Percentiles rank a stretch among this genome's conserved stretches.
These are phyloP conservation scores for Grammomys dolichurus DNA, from an alignment of 2,113 vertebrate genomes.

Conservation along the genomic window DNA sequence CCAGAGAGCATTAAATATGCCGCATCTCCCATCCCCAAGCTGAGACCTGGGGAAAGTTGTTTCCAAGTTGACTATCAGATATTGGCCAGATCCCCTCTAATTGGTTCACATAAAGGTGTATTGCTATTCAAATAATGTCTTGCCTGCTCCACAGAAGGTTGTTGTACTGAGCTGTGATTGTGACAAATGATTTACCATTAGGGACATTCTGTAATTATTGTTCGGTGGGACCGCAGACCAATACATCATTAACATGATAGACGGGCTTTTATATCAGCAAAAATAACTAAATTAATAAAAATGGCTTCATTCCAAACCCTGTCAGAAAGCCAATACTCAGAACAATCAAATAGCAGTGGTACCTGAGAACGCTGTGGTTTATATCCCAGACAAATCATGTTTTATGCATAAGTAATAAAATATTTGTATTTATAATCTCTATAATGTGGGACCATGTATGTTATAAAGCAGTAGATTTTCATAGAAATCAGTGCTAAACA, in stretches of 20 bases:
- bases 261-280: slow-evolving; percentile 94
- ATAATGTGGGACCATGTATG: slow-evolving; percentile 55
- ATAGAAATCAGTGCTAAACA: slow-evolving; percentile 41
- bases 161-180: slow-evolving; percentile 89
- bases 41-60: slow-evolving; percentile 74
- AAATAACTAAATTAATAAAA: slow-evolving; percentile 96
- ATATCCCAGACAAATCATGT: slow-evolving; percentile 86
- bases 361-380: slow-evolving; percentile 85
- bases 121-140: slow-evolving; percentile 90
- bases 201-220: slow-evolving; percentile 94
- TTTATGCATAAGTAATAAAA: slow-evolving; percentile 85
- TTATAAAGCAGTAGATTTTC: slow-evolving; percentile 80
- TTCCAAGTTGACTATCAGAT: slow-evolving; percentile 80
- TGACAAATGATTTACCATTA: slow-evolving; percentile 94
- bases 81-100: slow-evolving; percentile 83
- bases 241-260: slow-evolving; percentile 94
- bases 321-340: slow-evolving; percentile 92
- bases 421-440: slow-evolving; percentile 79
- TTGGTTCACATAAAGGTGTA: slow-evolving; percentile 87
- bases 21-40: accelerated
- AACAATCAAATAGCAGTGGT: slow-evolving; percentile 89
- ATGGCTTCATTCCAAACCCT: slow-evolving; percentile 92
- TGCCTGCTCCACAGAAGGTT: slow-evolving; percentile 89
- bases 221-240: slow-evolving; percentile 90
- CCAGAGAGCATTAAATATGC: neutral